Evolutionary conservation across 2,113 vertebrate genomes (phyloP), one percentile per base, ranked within the genome.

Genomic region (Caranx ignobilis): DNA sequence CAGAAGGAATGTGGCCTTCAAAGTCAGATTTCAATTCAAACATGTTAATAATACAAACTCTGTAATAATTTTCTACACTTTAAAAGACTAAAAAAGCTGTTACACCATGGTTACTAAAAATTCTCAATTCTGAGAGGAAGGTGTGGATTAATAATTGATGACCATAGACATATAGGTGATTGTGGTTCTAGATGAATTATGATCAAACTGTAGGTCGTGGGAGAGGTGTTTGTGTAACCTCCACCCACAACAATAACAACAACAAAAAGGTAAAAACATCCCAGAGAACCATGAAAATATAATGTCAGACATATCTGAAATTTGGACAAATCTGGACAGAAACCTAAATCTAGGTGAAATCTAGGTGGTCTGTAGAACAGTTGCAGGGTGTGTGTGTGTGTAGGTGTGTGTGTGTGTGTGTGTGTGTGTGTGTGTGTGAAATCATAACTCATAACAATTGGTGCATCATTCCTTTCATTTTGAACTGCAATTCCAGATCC

Each of bases 11-110:
- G 34, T 57, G 52, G 77, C 39, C n/a, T 11, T 15, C 45, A 52
- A 15, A 55, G 47, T 69, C 43, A n/a, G 21, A 63, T 64, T 16
- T 56, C n/a, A 83, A 83, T 69, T 66, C 16, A 63, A 68, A 6
- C 3, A 2, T 35, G 35, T 70, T 68, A n/a, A 48, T 26, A 34
- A 71, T 9, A 55, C 11, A 56, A 75, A 68, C 8, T 68, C 5
- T 11, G 55, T 11, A 8, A 8, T 6, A 77, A 59, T 26, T 15
- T 39, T 45, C 7, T 18, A 43, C 37, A 75, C 34, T 50, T 2
- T n/a, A 13, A 10, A 18, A 16, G 18, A 3, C 21, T 0, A 32
- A 31, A 43, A 41, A 52, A 11, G 11, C 39, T 41, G 21, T 57
- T 71, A 11, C 6, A 56, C 11, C 6, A 56, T 41, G 65, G 65